Base-by-base conservation (phyloP, 2,797 vertebrate species). In the Petrocephalus sullivani region DNA sequence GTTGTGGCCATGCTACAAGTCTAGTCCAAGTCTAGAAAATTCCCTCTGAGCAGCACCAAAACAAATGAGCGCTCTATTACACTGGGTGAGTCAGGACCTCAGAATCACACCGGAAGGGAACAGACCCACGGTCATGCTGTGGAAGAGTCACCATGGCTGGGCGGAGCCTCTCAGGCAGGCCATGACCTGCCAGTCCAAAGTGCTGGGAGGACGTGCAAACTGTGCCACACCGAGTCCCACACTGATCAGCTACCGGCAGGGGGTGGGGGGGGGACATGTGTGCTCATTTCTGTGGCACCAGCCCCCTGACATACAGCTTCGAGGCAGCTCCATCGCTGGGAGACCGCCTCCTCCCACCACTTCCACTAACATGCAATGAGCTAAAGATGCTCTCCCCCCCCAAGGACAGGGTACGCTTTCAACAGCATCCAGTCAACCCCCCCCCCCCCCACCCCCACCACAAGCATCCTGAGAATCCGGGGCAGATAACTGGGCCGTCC, bases 401-500 rank as follows among this genome's bases (percentile, higher is more conserved):
- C 19, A 16, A 54, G 78, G 8, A 67, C 58, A 71, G 78, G 33
- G 33, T 23, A 37, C 2, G n/a, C 85, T 89, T 87, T 89, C 21
- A 87, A 61, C 58, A 19, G 28, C 28, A 58, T 67, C 88, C 88
- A 67, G 86, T 4, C 67, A n/a, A 14, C 53, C 41, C 46, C 56
- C 71, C 78, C 41, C 1, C 46, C 3, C 8, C 19, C 28, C 67
- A 2, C 28, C 53, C 23, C 28, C 85, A 46, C 85, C 85, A 28
- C 46, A 9, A 23, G 19, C 53, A 46, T 21, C 71, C 54, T 41
- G 67, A 19, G 67, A 78, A 75, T 87, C 87, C 87, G 82, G 71
- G 54, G 49, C 87, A 87, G 87, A 41, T 14, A 94, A 92, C 86
- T 90, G 90, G 89, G 92, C 92, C 91, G 91, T 91, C 92, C 91